A percentile compares a stretch with the other conserved stretches of the same genome.
Conservation (phyloP, 1,140 invertebrate genomes). For the Anthonomus grandis region DNA sequence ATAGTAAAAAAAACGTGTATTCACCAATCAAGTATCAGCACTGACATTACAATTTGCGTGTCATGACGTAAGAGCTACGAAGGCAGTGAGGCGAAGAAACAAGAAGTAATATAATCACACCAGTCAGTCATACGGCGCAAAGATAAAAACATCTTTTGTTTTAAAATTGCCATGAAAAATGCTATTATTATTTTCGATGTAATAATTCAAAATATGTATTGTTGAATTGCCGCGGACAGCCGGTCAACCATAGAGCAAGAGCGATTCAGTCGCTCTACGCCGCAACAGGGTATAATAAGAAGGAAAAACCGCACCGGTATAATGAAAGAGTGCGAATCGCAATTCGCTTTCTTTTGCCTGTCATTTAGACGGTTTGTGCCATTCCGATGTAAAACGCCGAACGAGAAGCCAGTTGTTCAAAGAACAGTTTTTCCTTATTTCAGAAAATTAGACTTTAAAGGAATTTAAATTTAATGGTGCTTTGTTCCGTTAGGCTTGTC, state of each 20-base stretch:
- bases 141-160: slow-evolving; percentile 12
- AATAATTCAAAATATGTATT: slow-evolving; percentile 28
- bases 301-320: slow-evolving; percentile 24
- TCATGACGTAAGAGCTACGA: no score
- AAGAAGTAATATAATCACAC: slow-evolving; percentile 10
- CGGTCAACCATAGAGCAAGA: slow-evolving; percentile 17
- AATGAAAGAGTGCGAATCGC: slow-evolving; percentile 26
- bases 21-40: no score
- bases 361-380: slow-evolving; percentile 21
- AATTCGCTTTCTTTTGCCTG: slow-evolving; percentile 22
- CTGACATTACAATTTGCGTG: no score
- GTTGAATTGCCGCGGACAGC: slow-evolving; percentile 17
- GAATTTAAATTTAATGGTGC: no score
- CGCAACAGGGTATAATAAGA: slow-evolving; percentile 23
- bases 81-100: slow-evolving; percentile 8
- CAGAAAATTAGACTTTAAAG: slow-evolving; percentile 19
- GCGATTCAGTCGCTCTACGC: slow-evolving; percentile 13
- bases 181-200: slow-evolving; percentile 20
- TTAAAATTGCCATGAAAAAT: slow-evolving; percentile 16
- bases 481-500: no score
- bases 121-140: slow-evolving; percentile 7
- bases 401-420: not conserved
- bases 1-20: no score
- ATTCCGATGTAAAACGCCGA: slow-evolving; percentile 21
- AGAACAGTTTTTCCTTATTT: slow-evolving; percentile 18